Conservation (phyloP, 2,113 vertebrate genomes). For the Phalacrocorax aristotelis region DNA sequence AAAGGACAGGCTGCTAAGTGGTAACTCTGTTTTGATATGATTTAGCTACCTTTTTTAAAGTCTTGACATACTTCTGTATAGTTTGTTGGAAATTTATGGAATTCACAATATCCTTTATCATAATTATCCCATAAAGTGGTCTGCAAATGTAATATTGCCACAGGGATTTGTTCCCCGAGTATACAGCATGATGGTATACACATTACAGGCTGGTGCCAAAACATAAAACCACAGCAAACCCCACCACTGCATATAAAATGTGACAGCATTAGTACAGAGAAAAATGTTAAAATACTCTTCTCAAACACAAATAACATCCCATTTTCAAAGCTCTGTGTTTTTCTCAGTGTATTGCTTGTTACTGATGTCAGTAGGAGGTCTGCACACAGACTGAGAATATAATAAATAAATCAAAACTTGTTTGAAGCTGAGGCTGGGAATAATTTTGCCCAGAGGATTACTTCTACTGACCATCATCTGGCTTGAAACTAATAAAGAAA, state of each 20-base stretch:
- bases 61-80: background rate
- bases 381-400: background rate
- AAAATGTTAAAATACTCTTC: slow-evolving; percentile 10
- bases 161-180: background rate
- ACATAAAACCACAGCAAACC: slow-evolving; percentile 21
- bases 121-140: background rate
- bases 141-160: background rate
- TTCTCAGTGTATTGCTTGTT: background rate
- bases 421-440: slow-evolving; percentile 8
- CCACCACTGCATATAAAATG: slow-evolving; percentile 7
- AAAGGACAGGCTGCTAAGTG: background rate
- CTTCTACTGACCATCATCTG: slow-evolving; percentile 29
- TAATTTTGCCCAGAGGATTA: slow-evolving; percentile 42
- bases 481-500: slow-evolving; percentile 45
- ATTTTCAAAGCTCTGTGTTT: slow-evolving; percentile 43
- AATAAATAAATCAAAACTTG: slow-evolving; percentile 40
- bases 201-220: background rate
- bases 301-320: slow-evolving; percentile 14
- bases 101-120: background rate
- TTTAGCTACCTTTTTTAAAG: background rate
- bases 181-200: background rate
- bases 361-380: slow-evolving; percentile 2
- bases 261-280: slow-evolving; percentile 7
- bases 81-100: background rate
- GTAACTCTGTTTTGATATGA: background rate